Conservation (phyloP, 2,888 invertebrate species). For the Monoplex corrugatus region DNA sequence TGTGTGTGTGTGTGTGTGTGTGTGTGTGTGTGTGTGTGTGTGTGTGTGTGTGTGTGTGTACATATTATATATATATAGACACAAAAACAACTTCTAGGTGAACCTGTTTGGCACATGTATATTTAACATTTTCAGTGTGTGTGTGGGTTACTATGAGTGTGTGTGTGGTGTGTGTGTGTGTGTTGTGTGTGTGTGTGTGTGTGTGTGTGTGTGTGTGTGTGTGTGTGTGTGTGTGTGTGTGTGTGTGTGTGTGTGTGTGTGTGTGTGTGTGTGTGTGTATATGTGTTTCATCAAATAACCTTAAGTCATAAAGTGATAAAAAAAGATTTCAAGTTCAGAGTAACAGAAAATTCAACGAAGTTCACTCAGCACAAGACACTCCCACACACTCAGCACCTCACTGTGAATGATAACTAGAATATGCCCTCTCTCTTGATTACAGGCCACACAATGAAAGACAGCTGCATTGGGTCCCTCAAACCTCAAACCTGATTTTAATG, state of each 20-base stretch:
- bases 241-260: slow-evolving; percentile 19
- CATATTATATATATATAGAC: too few species aligned
- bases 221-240: too few species aligned
- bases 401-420: neutral
- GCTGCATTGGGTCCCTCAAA: neutral
- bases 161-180: neutral
- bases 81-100: too few species aligned
- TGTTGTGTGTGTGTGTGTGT: neutral
- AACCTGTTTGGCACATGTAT: too few species aligned
- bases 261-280: slow-evolving; percentile 2
- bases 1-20: too few species aligned
- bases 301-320: neutral
- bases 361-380: neutral
- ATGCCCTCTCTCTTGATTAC: neutral
- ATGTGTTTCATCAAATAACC: neutral
- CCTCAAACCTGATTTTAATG: too few species aligned
- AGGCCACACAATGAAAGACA: neutral
- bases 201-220: neutral
- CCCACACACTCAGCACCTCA: neutral
- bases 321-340: neutral
- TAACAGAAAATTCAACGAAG: neutral
- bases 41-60: too few species aligned
- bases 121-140: too few species aligned
- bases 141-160: neutral
- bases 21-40: too few species aligned